Evolutionary conservation across 2,113 vertebrate species (phyloP).

Genomic region (Thamnaconus septentrionalis): DNA sequence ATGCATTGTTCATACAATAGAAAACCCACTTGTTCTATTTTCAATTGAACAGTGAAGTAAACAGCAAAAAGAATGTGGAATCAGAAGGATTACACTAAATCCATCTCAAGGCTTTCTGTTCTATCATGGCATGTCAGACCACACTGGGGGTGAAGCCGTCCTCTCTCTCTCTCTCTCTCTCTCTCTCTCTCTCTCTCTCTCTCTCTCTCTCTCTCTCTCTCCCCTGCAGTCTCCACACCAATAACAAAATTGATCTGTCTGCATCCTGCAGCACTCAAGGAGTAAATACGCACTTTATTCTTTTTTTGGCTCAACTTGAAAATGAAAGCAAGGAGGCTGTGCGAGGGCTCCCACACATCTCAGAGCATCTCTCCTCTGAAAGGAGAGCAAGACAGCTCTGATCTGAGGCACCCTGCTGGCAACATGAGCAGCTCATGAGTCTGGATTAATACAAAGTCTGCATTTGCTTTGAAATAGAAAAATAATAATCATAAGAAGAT

Average conservation of each 20-base stretch:
- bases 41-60: neutral
- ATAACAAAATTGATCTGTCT: constrained; percentile 60
- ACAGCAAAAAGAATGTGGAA: neutral
- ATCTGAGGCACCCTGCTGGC: constrained; percentile 32
- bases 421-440: constrained; percentile 21
- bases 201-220: neutral
- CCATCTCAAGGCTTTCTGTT: constrained; percentile 14
- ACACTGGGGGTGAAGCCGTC: neutral
- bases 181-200: neutral
- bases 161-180: neutral
- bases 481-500: no score
- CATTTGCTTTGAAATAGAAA: neutral
- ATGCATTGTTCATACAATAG: constrained; percentile 1
- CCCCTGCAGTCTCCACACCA: constrained; percentile 33
- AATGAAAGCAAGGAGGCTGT: constrained; percentile 44
- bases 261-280: constrained; percentile 46
- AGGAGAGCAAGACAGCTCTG: neutral
- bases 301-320: constrained; percentile 37
- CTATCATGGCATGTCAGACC: constrained; percentile 23
- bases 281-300: constrained; percentile 64
- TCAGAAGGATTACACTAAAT: constrained; percentile 15
- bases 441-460: constrained; percentile 5
- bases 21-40: neutral
- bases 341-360: constrained; percentile 34
- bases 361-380: constrained; percentile 1